Conservation (phyloP, 1,140 invertebrate species). For the Phenacoccus solenopsis region DNA sequence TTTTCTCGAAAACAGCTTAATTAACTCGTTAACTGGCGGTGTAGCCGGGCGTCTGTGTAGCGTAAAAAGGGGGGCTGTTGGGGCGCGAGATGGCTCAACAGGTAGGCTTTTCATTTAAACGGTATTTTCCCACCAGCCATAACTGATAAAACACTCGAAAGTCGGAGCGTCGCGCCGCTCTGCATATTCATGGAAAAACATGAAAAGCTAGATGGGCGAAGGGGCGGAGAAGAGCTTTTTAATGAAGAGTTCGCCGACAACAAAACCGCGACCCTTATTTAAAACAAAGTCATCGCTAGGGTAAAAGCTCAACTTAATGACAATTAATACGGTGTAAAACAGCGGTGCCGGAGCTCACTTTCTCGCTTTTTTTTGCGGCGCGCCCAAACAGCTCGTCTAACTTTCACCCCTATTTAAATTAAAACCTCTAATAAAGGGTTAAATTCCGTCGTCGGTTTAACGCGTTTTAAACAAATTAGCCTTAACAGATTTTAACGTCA, state of each 20-base stretch:
- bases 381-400: too few relatives aligned
- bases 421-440: background rate
- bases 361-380: background rate
- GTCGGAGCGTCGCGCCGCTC: too few relatives aligned
- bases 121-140: background rate
- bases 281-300: background rate
- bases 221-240: background rate
- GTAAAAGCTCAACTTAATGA: slow-evolving; percentile 1
- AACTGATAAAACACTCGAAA: too few relatives aligned
- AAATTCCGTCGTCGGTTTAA: slow-evolving; percentile 1
- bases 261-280: background rate
- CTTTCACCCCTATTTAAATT: slow-evolving; percentile 1
- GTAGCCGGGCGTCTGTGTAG: background rate
- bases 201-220: too few relatives aligned
- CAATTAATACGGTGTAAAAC: background rate
- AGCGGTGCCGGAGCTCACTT: background rate
- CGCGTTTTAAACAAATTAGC: slow-evolving; percentile 1
- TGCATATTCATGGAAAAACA: too few relatives aligned
- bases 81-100: background rate
- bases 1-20: background rate
- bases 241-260: background rate
- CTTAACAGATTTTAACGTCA: background rate
- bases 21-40: background rate
- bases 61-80: too few relatives aligned
- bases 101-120: background rate